phyloP scores from a whole-genome alignment of 2,797 vertebrate genomes.

The Bradypodion ventrale region DNA sequence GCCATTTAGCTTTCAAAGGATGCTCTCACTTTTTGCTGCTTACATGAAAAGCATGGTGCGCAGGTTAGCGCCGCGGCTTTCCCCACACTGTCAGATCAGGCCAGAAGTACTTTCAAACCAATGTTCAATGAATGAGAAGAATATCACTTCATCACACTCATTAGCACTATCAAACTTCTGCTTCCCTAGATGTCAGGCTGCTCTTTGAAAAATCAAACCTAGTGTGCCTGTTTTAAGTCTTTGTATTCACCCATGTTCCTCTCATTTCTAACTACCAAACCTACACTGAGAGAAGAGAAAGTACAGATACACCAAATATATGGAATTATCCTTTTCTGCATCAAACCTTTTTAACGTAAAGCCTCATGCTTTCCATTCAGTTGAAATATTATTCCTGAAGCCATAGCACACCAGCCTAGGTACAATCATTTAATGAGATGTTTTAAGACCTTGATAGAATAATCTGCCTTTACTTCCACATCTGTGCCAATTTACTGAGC shows the following conservation, averaged over 20 bases:
- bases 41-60: no score
- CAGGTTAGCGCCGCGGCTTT: no score
- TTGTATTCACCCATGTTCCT: conserved; percentile 1
- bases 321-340: no score
- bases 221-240: conserved; percentile 47
- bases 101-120: no score
- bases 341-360: neutral
- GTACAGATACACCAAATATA: no score
- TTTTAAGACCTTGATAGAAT: conserved; percentile 55
- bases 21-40: no score
- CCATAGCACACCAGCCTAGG: conserved; percentile 4
- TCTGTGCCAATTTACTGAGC: conserved; percentile 1
- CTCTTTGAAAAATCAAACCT: conserved; percentile 42
- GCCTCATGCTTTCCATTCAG: neutral
- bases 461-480: no score
- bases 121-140: no score
- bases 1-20: no score
- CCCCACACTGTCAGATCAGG: no score
- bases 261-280: conserved; percentile 25
- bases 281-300: neutral
- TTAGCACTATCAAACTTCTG: neutral
- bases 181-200: conserved; percentile 54
- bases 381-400: conserved; percentile 32
- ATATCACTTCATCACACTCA: no score
- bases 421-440: conserved; percentile 54